phyloP scores from a whole-genome alignment of 2,797 vertebrate species.

The Microhierax caerulescens region DNA sequence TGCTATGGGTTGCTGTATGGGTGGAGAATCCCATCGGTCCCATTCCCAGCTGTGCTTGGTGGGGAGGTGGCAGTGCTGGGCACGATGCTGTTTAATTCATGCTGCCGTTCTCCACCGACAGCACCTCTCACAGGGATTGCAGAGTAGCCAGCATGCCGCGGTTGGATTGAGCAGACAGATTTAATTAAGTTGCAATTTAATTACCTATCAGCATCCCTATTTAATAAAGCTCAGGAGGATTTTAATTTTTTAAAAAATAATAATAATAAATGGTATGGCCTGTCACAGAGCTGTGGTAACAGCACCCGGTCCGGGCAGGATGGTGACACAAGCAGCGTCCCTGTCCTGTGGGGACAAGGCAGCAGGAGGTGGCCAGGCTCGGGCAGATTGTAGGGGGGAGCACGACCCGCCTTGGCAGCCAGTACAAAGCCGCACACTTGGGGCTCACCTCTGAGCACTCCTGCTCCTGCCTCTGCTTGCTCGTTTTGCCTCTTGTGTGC shows the following conservation, averaged over 20 bases:
- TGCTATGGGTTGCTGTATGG: background rate
- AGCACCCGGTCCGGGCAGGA: background rate
- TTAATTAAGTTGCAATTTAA: conserved; percentile 78
- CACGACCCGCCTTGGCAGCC: background rate
- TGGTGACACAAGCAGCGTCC: background rate
- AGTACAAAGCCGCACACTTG: fast-evolving
- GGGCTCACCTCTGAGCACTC: background rate
- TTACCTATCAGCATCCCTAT: conserved; percentile 72
- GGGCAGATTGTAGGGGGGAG: background rate
- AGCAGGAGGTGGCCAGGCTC: background rate
- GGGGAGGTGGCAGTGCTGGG: background rate
- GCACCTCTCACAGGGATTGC: conserved; percentile 40
- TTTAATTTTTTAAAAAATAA: conserved; percentile 64
- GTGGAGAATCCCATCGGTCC: background rate
- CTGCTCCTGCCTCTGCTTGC: background rate
- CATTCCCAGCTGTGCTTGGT: background rate
- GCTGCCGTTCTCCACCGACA: background rate
- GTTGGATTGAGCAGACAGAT: conserved; percentile 58
- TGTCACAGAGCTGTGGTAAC: background rate
- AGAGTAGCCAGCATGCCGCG: conserved; percentile 19
- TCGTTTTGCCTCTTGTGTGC: fast-evolving
- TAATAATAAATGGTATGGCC: conserved; percentile 47
- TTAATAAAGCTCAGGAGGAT: conserved; percentile 76
- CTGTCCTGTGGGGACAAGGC: background rate
- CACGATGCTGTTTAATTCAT: background rate